Conservation (phyloP, 2,888 invertebrate species). For the Ariolimax columbianus region DNA sequence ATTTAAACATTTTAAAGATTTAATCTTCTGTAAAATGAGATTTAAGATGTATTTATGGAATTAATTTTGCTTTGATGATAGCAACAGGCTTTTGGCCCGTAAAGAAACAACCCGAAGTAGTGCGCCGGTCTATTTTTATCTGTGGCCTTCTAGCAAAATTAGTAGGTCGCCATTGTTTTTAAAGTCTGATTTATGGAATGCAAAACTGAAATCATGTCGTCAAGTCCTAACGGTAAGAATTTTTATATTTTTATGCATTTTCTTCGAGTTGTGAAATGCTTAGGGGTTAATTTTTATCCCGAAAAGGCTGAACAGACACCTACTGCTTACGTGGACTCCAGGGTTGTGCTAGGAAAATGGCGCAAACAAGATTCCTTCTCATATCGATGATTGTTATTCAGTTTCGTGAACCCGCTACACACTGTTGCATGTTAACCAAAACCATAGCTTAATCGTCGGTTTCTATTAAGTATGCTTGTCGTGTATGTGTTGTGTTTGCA, state of each 20-base stretch:
- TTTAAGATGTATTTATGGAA: background rate
- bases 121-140: constrained; percentile 69
- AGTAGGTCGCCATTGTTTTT: constrained; percentile 46
- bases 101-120: constrained; percentile 55
- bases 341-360: constrained; percentile 48
- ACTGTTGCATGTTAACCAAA: background rate
- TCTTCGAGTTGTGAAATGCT: background rate
- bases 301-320: background rate
- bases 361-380: constrained; percentile 41
- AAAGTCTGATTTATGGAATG: constrained; percentile 26
- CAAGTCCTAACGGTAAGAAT: constrained; percentile 44
- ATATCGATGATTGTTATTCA: background rate
- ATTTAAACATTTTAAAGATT: no score
- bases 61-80: background rate
- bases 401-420: background rate
- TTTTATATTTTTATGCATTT: background rate
- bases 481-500: constrained; percentile 5
- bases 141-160: constrained; percentile 49
- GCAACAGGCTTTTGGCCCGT: constrained; percentile 31
- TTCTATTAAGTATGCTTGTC: background rate
- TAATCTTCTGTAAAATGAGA: no score
- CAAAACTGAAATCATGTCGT: constrained; percentile 39
- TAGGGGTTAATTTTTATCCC: background rate
- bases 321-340: constrained; percentile 45
- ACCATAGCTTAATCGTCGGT: background rate